Conservation (phyloP, 2,888 invertebrate genomes). For the Apodemia hepburni region DNA sequence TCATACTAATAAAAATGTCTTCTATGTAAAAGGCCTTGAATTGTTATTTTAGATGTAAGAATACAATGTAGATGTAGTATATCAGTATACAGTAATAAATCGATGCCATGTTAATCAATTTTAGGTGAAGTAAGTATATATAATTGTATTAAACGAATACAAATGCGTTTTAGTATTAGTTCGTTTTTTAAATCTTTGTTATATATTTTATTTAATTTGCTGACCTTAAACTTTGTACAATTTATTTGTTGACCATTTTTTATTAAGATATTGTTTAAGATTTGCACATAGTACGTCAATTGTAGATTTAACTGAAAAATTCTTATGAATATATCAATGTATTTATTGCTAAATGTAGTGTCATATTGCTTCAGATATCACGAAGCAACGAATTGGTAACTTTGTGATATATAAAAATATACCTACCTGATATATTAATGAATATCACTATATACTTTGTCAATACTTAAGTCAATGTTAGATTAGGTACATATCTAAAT, state of each 20-base stretch:
- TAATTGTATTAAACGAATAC: constrained; percentile 46
- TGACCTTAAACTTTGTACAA: constrained; percentile 23
- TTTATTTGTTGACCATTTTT: constrained; percentile 25
- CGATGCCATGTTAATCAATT: constrained; percentile 61
- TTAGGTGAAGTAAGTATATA: constrained; percentile 41
- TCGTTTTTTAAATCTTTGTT: constrained; percentile 44
- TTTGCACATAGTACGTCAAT: constrained; percentile 43
- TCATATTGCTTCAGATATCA: constrained; percentile 32
- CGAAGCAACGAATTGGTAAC: constrained; percentile 38
- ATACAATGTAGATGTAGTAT: constrained; percentile 33
- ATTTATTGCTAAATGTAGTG: constrained; percentile 22
- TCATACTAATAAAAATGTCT: constrained; percentile 26
- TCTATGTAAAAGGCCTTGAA: constrained; percentile 55
- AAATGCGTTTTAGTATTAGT: constrained; percentile 77
- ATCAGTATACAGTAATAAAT: constrained; percentile 34
- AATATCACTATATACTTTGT: constrained; percentile 27
- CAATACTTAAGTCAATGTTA: constrained; percentile 27
- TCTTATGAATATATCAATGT: constrained; percentile 39
- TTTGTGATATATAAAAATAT: constrained; percentile 38
- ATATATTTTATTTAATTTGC: constrained; percentile 30
- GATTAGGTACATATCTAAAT: constrained; percentile 29
- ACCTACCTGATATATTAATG: constrained; percentile 24
- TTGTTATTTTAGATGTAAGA: constrained; percentile 45
- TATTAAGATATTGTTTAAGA: constrained; percentile 23
- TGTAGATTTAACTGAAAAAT: constrained; percentile 32